These are phyloP conservation scores for Carterocephalus palaemon DNA, from an alignment of 2,888 invertebrate genomes.

Conservation along the genomic window DNA sequence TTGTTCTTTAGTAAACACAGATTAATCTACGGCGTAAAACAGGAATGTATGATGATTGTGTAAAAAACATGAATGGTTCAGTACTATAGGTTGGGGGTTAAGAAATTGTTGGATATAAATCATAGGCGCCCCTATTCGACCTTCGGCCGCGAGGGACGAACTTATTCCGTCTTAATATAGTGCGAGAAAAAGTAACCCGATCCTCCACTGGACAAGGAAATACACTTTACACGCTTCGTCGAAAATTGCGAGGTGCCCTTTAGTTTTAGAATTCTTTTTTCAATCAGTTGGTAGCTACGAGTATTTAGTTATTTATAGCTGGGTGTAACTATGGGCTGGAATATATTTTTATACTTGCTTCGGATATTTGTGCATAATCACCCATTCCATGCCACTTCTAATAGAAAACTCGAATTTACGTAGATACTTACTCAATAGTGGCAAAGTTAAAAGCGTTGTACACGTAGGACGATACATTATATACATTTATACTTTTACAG, in stretches of 20 bases:
- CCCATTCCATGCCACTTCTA: too few species aligned
- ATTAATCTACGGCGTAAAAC: background rate
- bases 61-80: background rate
- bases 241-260: conserved; percentile 25
- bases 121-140: conserved; percentile 50
- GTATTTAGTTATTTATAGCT: too few species aligned
- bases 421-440: too few species aligned
- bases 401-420: too few species aligned
- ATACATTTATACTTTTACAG: too few species aligned
- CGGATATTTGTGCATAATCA: too few species aligned
- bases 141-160: conserved; percentile 40
- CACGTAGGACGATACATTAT: too few species aligned
- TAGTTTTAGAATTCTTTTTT: background rate
- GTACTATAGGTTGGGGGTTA: conserved; percentile 12
- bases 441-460: too few species aligned
- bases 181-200: conserved; percentile 68
- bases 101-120: conserved; percentile 47
- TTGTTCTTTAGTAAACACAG: background rate
- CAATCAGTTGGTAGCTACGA: background rate
- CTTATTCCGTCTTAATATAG: conserved; percentile 70
- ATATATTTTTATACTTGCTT: too few species aligned
- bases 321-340: too few species aligned
- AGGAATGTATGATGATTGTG: conserved; percentile 7
- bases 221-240: conserved; percentile 39
- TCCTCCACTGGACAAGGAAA: conserved; percentile 46